Base-by-base conservation (phyloP, 2,113 vertebrate species). In the Arenaria interpres region DNA sequence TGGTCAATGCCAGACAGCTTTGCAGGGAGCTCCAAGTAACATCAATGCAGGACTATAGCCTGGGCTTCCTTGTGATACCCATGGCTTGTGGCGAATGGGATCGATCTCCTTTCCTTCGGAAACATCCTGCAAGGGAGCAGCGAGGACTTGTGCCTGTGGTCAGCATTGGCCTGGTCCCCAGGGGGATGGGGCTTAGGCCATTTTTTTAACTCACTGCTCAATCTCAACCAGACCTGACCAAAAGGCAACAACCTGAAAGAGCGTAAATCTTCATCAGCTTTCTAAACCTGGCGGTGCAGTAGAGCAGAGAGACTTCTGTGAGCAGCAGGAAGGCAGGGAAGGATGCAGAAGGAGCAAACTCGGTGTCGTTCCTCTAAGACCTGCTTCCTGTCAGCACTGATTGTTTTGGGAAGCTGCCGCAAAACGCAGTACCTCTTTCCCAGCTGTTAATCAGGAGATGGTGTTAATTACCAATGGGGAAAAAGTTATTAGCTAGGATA, bases 31-130 rank as follows among this genome's bases (percentile, higher is more conserved):
- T 78, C 37, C 32, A 37, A 72, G 5, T 24, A 21, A 60, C 60
- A 79, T 48, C 50, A 62, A 22, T 0, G 1, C 19, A 43, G 27
- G 56, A 15, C 33, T 32, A 33, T 16, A 51, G 33, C 6, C 57
- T 69, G 60, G 59, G 51, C 28, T 89, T 90, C 57, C 41, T 33
- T 60, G 71, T 1, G 3, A 59, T 37, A n/a, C 35, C 35, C 19
- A 3, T 8, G 16, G 53, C 68, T 57, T 48, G 37, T 7, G 12
- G 56, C 1, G 3, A 74, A n/a, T 0, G 2, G 24, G 45, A 80
- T 7, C 59, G 74, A 62, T 13, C 50, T 71, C 57, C 21, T 37
- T 67, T 46, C 8, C 57, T 62, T 57, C 16, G 43, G 54, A 46
- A 78, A 32, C 4, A 10, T 10, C 45, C 89, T 50, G 17, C 50